Base-by-base conservation (phyloP, 1,140 invertebrate species). In the Leptopilina boulardi region DNA sequence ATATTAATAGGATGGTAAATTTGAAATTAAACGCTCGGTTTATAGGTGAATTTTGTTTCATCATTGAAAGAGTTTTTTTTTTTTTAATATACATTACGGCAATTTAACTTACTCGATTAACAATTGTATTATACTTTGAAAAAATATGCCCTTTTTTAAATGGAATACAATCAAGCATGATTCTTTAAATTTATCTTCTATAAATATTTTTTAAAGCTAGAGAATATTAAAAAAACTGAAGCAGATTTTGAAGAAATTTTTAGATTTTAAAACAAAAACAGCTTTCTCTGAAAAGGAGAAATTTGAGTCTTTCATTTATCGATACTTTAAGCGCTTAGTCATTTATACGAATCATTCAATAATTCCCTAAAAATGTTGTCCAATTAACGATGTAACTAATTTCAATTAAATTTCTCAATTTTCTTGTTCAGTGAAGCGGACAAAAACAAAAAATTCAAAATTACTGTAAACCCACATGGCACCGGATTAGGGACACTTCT, bases 401-500 rank as follows among this genome's bases (percentile, higher is more conserved):
- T n/a, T 51, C 8, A 3, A 51, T 51, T 51, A 51, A 51, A 47
- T 47, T 51, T 18, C 47, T 51, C 18, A 51, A 51, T 51, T 51
- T 51, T 8, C 47, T 18, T 47, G 44, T 47, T 13, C 8, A 51
- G 15, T 51, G 26, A 30, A 30, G 26, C 26, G 26, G 5, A 30
- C 10, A 47, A 47, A 15, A 15, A 47, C 44, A 47, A n/a, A 18
- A 51, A n/a, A 18, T n/a, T 51, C n/a, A 1, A 51, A 51, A 51
- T n/a, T n/a, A n/a, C n/a, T 18, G 47, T 51, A 18, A 51, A 8
- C 47, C 54, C 54, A 23, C 54, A 59, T 59, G 21, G 19, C 13
- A n/a, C n/a, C n/a, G 54, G 21, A 59, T 59, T 59, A 59, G 54
- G 54, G 10, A 19, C 54, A 59, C 54, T 59, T 59, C 21, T 59